Percentiles rank a stretch among this genome's conserved stretches.
These are phyloP conservation scores for Thripadectes ignobilis DNA, from an alignment of 2,797 vertebrate genomes.

Conservation along the genomic window DNA sequence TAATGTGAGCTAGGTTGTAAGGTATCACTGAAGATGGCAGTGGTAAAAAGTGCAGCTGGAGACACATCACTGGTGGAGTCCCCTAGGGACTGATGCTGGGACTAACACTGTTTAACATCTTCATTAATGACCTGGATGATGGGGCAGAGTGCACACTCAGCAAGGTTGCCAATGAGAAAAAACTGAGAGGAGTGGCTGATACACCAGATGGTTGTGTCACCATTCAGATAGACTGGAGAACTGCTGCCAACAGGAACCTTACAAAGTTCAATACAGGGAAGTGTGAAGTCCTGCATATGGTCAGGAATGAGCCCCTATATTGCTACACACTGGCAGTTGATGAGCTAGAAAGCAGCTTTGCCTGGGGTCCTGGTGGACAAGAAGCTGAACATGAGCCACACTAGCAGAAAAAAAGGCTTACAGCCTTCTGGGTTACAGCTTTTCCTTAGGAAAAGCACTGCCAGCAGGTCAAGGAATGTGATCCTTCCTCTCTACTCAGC, in stretches of 20 bases:
- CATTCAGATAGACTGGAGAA: not conserved
- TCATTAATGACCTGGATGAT: not conserved
- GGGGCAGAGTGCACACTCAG: not conserved
- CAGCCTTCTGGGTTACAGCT: not conserved
- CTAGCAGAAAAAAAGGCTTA: not conserved
- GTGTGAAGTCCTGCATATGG: not conserved
- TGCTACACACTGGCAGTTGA: not conserved
- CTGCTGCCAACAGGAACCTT: not conserved
- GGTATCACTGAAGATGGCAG: not conserved
- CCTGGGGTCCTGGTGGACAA: not conserved
- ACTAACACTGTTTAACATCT: not conserved
- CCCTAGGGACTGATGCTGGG: no score
- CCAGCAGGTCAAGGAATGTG: not conserved
- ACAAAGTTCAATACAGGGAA: not conserved
- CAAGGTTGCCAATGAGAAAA: not conserved
- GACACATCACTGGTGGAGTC: not conserved
- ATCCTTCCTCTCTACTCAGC: not conserved
- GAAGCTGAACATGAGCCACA: not conserved
- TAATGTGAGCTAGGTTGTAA: not conserved
- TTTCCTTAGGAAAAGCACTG: not conserved
- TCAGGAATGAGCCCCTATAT: not conserved
- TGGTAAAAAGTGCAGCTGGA: accelerated
- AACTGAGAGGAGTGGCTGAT: not conserved
- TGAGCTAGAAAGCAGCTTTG: not conserved
- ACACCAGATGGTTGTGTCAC: not conserved